phyloP scores from a whole-genome alignment of 2,888 invertebrate species.

The Drosophila maculinotata region DNA sequence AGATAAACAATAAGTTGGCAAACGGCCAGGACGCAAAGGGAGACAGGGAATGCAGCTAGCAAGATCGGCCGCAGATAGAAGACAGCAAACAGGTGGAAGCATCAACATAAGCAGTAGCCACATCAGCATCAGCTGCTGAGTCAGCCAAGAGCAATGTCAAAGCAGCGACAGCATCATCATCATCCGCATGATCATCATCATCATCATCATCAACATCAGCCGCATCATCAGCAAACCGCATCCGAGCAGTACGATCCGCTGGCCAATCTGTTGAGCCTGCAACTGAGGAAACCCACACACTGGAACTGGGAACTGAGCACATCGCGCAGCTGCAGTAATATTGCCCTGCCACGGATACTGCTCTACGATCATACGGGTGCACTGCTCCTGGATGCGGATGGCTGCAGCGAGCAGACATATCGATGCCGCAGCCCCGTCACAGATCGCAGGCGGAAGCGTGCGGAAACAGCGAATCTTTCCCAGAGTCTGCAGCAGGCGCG shows the following conservation, averaged over 20 bases:
- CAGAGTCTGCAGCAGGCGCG: constrained; percentile 60
- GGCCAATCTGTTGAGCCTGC: constrained; percentile 85
- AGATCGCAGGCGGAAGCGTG: constrained; percentile 39
- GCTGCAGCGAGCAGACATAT: constrained; percentile 78
- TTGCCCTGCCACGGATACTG: constrained; percentile 86
- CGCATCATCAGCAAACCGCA: neutral
- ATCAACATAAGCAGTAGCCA: constrained; percentile 11
- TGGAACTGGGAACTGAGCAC: constrained; percentile 88
- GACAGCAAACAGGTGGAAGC: constrained; percentile 75
- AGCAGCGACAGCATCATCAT: constrained; percentile 41
- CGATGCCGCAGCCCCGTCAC: constrained; percentile 29
- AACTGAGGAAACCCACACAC: constrained; percentile 86
- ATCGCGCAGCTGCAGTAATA: constrained; percentile 87
- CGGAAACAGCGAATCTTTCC: constrained; percentile 63
- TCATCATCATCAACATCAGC: constrained; percentile 7
- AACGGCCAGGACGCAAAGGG: constrained; percentile 41
- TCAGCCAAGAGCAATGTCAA: constrained; percentile 70
- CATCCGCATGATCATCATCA: neutral
- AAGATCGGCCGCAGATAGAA: constrained; percentile 3
- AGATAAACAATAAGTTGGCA: constrained; percentile 74
- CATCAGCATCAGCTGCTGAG: constrained; percentile 10
- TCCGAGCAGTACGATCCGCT: constrained; percentile 66
- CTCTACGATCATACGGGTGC: constrained; percentile 86
- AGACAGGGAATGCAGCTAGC: constrained; percentile 28
- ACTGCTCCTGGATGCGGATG: constrained; percentile 85